Evolutionary conservation across 2,888 invertebrate genomes (phyloP), one percentile per base, ranked within the genome.

Genomic region (Sinhomidia bicolor): DNA sequence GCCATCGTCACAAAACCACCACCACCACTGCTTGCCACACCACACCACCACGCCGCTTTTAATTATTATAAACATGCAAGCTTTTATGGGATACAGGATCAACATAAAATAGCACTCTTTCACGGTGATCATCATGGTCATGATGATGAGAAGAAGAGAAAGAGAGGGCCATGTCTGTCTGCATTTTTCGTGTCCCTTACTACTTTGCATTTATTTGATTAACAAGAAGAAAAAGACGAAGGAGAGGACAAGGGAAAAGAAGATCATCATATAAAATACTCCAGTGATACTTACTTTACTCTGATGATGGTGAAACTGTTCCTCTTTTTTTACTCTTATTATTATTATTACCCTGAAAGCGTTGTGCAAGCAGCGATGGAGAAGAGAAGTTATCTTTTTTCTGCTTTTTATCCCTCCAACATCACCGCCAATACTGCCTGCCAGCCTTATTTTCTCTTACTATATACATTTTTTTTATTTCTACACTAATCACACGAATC

Each of bases 1-100:
- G 71, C 23, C 26, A 51, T 20, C 41, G 20, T 32, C 54, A 54
- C n/a, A n/a, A n/a, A n/a, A n/a, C 78, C 78, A 78, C 54, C 71
- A 74, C 14, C 74, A 76, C 51, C 74, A 44, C 74, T 47, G 17
- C 47, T 74, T 29, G 76, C 76, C 76, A 76, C 78, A 78, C 78
- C 57, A 20, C 57, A 32, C 54, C 78, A 78, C 85, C 78, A 85
- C 65, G 89, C 89, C 85, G 79, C 76, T 89, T 89, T 89, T 89
- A 89, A 89, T 89, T 89, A 89, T 85, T 89, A 89, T 85, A 85
- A 89, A 89, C 89, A 89, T 85, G 82, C 76, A 89, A 71, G 65
- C 65, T 82, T 89, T 89, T 89, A 80, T 82, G 74, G 85, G 85
- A 82, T 76, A 26, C 65, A 62, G 89, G 89, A 89, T 89, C 89